A percentile compares a stretch with the other conserved stretches of the same genome.
These are phyloP conservation scores for Mus minutoides DNA, from an alignment of 2,797 vertebrate species.

Conservation along the genomic window DNA sequence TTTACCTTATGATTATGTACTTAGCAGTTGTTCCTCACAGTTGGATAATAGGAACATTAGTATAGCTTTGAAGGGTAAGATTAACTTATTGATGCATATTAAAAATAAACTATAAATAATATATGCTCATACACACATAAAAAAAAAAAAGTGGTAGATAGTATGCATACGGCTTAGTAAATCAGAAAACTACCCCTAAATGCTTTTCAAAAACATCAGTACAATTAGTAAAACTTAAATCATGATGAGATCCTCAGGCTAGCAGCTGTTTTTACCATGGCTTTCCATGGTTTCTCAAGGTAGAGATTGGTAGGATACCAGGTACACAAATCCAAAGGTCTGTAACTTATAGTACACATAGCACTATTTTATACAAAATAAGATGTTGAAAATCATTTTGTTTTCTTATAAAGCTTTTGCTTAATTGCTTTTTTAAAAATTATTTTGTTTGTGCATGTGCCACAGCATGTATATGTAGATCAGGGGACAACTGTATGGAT, in stretches of 20 bases:
- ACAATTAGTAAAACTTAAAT: not conserved
- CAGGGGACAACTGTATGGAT: not conserved
- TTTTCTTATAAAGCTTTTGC: not conserved
- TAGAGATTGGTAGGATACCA: not conserved
- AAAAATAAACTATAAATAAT: not conserved
- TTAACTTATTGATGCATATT: not conserved
- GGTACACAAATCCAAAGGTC: not conserved
- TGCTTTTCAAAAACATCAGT: constrained; percentile 21
- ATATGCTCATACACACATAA: not conserved
- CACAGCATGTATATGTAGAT: too few species aligned
- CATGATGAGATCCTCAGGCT: not conserved
- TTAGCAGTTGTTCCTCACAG: not conserved
- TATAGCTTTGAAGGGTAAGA: not conserved
- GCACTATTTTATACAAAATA: not conserved
- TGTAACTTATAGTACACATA: not conserved
- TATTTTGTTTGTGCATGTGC: not conserved
- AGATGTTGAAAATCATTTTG: not conserved
- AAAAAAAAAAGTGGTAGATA: not conserved
- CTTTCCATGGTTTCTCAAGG: not conserved
- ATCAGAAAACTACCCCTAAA: not conserved
- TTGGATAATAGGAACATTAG: not conserved
- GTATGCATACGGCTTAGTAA: not conserved
- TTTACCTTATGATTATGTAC: not conserved
- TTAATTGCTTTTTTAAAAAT: not conserved
- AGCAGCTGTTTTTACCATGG: not conserved